Conservation (phyloP, 2,113 vertebrate species). For the Dipodomys merriami region DNA sequence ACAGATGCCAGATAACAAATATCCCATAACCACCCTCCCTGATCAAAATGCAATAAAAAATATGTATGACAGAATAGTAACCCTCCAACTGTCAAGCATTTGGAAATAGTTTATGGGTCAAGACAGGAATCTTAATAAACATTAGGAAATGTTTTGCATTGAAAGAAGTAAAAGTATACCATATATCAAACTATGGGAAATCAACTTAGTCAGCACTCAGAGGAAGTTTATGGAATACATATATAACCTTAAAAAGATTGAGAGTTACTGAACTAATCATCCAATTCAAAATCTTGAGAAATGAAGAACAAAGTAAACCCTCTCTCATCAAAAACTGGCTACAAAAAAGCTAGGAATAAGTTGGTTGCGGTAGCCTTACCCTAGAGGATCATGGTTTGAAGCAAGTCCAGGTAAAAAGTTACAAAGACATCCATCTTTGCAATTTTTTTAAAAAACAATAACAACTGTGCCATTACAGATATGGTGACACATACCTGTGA, state of each 20-base stretch:
- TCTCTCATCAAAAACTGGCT: constrained; percentile 2
- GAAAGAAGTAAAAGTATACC: constrained; percentile 6
- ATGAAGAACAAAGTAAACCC: neutral
- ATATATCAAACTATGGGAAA: neutral
- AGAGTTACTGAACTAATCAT: neutral
- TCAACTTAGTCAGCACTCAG: neutral
- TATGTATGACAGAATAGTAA: neutral
- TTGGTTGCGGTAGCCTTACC: too few relatives aligned
- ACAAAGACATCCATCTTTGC: too few relatives aligned
- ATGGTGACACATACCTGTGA: too few relatives aligned
- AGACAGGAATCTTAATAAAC: constrained; percentile 27
- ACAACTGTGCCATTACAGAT: too few relatives aligned
- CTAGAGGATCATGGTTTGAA: too few relatives aligned
- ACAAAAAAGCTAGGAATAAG: neutral
- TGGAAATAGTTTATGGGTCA: constrained; percentile 26
- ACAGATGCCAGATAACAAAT: neutral
- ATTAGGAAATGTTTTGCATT: neutral
- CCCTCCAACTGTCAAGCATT: neutral
- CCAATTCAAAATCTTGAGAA: constrained; percentile 4
- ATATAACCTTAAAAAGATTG: neutral
- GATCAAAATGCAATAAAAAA: constrained; percentile 2
- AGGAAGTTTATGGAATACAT: neutral
- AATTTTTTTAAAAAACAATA: too few relatives aligned
- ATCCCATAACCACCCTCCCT: neutral
- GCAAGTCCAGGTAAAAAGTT: neutral